A percentile compares a stretch with the other conserved stretches of the same genome.
These are phyloP conservation scores for Pammene aurita DNA, from an alignment of 2,888 invertebrate species.

Conservation along the genomic window DNA sequence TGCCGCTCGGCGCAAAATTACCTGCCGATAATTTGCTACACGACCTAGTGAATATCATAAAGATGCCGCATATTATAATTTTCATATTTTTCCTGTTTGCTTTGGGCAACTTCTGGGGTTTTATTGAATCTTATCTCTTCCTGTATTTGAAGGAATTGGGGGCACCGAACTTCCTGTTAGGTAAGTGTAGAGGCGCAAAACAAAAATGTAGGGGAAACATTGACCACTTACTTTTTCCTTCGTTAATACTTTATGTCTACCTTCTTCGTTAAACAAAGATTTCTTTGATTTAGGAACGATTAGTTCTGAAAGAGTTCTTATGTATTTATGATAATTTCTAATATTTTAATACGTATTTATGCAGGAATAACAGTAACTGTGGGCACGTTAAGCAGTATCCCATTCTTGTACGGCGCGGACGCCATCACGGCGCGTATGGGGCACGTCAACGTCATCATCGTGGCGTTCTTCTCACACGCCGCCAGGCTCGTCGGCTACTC, in stretches of 20 bases:
- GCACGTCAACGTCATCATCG: conserved; percentile 91
- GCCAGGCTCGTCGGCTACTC: conserved; percentile 92
- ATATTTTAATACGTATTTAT: conserved; percentile 46
- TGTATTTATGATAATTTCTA: no score
- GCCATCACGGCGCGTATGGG: conserved; percentile 91
- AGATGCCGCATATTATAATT: conserved; percentile 90
- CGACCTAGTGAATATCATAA: conserved; percentile 89
- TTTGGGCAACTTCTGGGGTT: conserved; percentile 94
- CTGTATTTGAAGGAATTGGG: conserved; percentile 92
- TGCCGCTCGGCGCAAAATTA: conserved; percentile 90
- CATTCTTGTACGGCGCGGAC: conserved; percentile 93
- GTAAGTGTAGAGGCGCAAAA: conserved; percentile 69
- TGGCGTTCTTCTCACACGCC: conserved; percentile 93
- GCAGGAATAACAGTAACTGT: conserved; percentile 92
- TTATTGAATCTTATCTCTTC: conserved; percentile 94
- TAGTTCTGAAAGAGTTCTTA: no score
- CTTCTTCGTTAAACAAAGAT: no score
- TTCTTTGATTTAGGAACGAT: no score
- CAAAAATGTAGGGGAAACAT: background rate
- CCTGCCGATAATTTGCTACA: conserved; percentile 90
- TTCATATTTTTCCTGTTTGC: conserved; percentile 92
- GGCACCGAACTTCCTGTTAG: conserved; percentile 91
- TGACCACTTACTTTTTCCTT: background rate
- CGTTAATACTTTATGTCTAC: no score
- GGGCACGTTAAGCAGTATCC: conserved; percentile 92